These are phyloP conservation scores for Python bivittatus DNA, from an alignment of 2,113 vertebrate genomes.

Conservation along the genomic window DNA sequence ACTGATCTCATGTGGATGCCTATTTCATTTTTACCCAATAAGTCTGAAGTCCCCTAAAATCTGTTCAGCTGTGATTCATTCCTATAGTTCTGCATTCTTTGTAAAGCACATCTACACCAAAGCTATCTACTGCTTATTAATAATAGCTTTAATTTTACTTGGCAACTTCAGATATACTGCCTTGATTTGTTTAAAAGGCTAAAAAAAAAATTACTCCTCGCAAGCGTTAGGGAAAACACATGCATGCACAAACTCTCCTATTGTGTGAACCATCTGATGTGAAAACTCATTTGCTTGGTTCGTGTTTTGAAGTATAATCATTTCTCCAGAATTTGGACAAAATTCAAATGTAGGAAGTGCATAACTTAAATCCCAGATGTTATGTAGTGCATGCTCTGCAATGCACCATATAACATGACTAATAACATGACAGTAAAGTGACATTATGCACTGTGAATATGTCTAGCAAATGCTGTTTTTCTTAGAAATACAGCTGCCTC, in stretches of 20 bases:
- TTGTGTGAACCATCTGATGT: slow-evolving; percentile 45
- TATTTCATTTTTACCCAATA: slow-evolving; percentile 25
- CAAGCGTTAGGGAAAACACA: neutral
- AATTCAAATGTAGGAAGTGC: slow-evolving; percentile 35
- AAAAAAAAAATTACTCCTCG: slow-evolving; percentile 50
- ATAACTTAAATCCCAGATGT: slow-evolving; percentile 46
- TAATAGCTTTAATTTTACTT: slow-evolving; percentile 40
- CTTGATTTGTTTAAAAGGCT: slow-evolving; percentile 38
- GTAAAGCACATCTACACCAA: neutral
- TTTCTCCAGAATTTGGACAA: slow-evolving; percentile 45
- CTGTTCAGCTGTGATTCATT: neutral
- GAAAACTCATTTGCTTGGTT: slow-evolving; percentile 54
- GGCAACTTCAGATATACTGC: slow-evolving; percentile 19
- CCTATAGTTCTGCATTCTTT: neutral
- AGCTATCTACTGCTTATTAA: slow-evolving; percentile 30
- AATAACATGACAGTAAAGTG: slow-evolving; percentile 32
- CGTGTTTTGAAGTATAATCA: slow-evolving; percentile 32
- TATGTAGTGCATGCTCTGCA: slow-evolving; percentile 24
- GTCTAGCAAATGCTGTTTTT: slow-evolving; percentile 47
- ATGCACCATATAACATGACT: slow-evolving; percentile 6
- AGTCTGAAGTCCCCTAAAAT: slow-evolving; percentile 22
- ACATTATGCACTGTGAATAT: slow-evolving; percentile 32
- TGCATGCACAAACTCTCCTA: neutral
- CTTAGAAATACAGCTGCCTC: slow-evolving; percentile 35
- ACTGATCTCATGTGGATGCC: slow-evolving; percentile 8